Evolutionary conservation across 2,797 vertebrate genomes (phyloP).

Genomic region (Acrossocheilus fasciatus): DNA sequence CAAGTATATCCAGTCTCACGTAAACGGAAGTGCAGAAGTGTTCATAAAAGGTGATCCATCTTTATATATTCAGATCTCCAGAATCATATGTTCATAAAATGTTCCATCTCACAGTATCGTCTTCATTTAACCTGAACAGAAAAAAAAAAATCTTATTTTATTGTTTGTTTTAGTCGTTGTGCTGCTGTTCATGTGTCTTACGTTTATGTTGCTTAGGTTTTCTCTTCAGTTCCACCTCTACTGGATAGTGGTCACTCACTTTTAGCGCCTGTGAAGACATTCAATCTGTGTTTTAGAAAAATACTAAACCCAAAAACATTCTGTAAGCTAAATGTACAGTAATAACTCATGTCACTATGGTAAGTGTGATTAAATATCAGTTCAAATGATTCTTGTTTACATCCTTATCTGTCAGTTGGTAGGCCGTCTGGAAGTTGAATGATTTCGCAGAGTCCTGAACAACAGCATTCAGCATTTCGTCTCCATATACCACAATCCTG

Average conservation of each 20-base stretch:
- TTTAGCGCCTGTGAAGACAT: conserved; percentile 68
- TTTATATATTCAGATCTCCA: background rate
- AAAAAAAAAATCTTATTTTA: background rate
- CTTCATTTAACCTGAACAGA: background rate
- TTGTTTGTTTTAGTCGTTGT: background rate
- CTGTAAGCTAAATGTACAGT: background rate
- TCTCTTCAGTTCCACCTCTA: conserved; percentile 74
- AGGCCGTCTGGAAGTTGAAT: conserved; percentile 77
- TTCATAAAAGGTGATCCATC: background rate
- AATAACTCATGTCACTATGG: background rate
- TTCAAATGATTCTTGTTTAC: conserved; percentile 52
- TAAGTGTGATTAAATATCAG: background rate
- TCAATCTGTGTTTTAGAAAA: background rate
- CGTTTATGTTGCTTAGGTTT: background rate
- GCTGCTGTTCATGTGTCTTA: background rate
- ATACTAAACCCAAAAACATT: background rate
- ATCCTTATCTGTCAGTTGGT: conserved; percentile 64
- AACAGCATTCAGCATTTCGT: conserved; percentile 70
- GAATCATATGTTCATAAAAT: background rate
- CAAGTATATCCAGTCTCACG: background rate
- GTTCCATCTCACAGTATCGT: background rate
- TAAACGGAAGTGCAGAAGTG: background rate
- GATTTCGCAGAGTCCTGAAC: conserved; percentile 75
- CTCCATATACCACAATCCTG: conserved; percentile 80
- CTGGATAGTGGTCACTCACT: conserved; percentile 80